Evolutionary conservation across 2,797 vertebrate species (phyloP).

Genomic region (Sternotherus odoratus): DNA sequence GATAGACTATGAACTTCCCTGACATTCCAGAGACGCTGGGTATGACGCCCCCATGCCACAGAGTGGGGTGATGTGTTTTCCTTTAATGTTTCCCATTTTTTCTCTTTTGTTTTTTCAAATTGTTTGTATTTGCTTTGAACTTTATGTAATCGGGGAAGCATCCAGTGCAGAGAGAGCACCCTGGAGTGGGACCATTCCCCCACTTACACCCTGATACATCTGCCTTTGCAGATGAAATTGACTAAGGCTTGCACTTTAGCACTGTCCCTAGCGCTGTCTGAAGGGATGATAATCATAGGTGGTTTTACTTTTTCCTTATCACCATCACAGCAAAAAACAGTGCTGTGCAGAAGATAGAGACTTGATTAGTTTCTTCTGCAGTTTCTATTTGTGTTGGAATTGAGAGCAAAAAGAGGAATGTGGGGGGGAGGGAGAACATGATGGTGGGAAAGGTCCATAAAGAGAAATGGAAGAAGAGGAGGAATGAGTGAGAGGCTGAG

Average conservation of each 20-base stretch:
- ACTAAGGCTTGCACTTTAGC: neutral
- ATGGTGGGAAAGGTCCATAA: neutral
- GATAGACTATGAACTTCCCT: too few species aligned
- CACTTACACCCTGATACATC: neutral
- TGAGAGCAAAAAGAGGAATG: neutral
- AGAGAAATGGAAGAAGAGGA: neutral
- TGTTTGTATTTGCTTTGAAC: too few species aligned
- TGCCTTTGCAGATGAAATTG: constrained; percentile 6
- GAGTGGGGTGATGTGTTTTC: too few species aligned
- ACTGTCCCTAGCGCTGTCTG: constrained; percentile 22
- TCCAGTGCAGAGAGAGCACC: too few species aligned
- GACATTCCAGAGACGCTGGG: too few species aligned
- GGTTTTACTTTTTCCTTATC: neutral
- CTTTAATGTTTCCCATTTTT: too few species aligned
- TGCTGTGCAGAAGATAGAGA: neutral
- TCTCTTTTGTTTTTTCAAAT: too few species aligned
- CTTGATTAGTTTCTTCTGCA: neutral
- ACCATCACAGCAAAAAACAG: neutral
- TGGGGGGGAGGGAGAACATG: neutral
- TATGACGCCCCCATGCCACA: too few species aligned
- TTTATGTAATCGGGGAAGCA: too few species aligned
- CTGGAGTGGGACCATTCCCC: too few species aligned
- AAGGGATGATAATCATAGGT: neutral
- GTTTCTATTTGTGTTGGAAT: neutral
- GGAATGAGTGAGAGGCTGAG: neutral